phyloP scores from a whole-genome alignment of 2,113 vertebrate species.

The Cheilinus undulatus region DNA sequence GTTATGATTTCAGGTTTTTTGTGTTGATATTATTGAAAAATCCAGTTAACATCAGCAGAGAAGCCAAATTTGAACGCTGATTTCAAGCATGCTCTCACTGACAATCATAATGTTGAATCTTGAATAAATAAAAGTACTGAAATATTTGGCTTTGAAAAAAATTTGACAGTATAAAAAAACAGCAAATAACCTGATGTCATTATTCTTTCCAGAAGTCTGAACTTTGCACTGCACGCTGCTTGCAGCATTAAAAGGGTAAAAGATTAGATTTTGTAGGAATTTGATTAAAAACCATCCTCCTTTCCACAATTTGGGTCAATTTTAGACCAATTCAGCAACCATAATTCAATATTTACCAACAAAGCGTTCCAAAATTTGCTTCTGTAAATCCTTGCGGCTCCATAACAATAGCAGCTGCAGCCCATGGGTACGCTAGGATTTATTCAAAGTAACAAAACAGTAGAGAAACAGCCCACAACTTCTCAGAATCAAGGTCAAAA shows the following conservation, averaged over 20 bases:
- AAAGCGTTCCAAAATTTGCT: neutral
- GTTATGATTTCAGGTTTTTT: too few species aligned
- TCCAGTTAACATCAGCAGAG: neutral
- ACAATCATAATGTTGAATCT: too few species aligned
- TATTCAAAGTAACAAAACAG: neutral
- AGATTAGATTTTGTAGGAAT: neutral
- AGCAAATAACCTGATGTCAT: too few species aligned
- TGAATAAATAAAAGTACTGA: too few species aligned
- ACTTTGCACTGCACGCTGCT: too few species aligned
- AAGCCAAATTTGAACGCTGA: too few species aligned
- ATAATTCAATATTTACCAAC: too few species aligned
- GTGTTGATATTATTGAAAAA: neutral
- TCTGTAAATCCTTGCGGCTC: neutral
- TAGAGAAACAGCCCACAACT: too few species aligned
- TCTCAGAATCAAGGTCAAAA: neutral
- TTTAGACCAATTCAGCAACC: neutral
- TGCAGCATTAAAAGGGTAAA: neutral
- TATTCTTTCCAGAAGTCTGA: too few species aligned
- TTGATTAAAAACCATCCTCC: neutral
- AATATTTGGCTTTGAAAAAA: too few species aligned
- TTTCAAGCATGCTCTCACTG: too few species aligned
- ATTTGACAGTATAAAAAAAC: too few species aligned
- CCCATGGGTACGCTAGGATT: neutral
- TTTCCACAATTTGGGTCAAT: neutral
- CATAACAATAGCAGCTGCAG: neutral